Conservation (phyloP, 2,888 invertebrate genomes). For the Callosobruchus maculatus region DNA sequence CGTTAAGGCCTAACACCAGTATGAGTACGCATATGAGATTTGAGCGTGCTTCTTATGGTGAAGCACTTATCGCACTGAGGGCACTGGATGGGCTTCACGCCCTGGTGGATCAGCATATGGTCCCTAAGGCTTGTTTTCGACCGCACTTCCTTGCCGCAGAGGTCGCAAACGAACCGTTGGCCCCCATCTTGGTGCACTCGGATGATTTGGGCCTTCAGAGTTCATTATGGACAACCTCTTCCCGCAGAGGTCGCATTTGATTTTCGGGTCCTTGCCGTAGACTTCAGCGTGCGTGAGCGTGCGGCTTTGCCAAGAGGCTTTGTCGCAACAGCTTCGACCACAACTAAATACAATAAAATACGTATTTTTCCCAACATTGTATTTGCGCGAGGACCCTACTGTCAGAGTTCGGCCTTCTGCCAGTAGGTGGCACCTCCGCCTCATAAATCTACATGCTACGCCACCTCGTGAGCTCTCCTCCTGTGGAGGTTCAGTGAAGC, state of each 20-base stretch:
- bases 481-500: slow-evolving; percentile 38
- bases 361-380: too few relatives aligned
- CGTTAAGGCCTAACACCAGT: too few relatives aligned
- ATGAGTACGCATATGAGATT: too few relatives aligned
- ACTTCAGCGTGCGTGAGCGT: slow-evolving; percentile 24
- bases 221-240: slow-evolving; percentile 14
- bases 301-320: slow-evolving; percentile 26
- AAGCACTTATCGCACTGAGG: neutral
- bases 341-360: too few relatives aligned
- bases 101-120: neutral
- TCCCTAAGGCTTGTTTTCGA: neutral
- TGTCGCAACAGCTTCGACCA: slow-evolving; percentile 14
- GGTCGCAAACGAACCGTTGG: neutral
- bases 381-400: too few relatives aligned
- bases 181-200: too few relatives aligned
- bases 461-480: too few relatives aligned
- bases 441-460: too few relatives aligned
- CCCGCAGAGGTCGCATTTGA: slow-evolving; percentile 30
- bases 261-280: slow-evolving; percentile 29
- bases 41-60: neutral
- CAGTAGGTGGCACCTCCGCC: neutral
- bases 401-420: neutral
- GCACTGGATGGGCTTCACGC: neutral
- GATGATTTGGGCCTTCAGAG: neutral
- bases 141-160: neutral